phyloP scores from a whole-genome alignment of 2,888 invertebrate genomes.

The Clistopyga incitator region DNA sequence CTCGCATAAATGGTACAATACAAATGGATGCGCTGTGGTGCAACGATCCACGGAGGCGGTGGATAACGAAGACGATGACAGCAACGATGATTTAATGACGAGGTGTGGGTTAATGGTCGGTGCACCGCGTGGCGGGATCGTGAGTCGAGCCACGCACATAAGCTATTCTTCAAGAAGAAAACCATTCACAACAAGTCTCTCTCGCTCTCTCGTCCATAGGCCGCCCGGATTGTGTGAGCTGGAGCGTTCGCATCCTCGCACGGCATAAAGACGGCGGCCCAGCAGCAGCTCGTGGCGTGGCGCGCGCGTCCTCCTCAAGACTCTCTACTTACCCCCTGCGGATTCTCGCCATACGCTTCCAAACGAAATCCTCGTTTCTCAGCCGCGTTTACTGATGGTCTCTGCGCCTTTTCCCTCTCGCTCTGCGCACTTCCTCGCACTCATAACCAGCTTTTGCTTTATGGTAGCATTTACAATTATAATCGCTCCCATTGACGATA shows the following conservation, averaged over 20 bases:
- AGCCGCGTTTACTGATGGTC: slow-evolving; percentile 64
- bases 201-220: slow-evolving; percentile 30
- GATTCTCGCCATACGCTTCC: slow-evolving; percentile 72
- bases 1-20: slow-evolving; percentile 37
- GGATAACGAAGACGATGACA: slow-evolving; percentile 84
- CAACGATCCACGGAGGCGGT: slow-evolving; percentile 75
- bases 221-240: slow-evolving; percentile 41
- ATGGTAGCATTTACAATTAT: slow-evolving; percentile 82
- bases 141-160: slow-evolving; percentile 69
- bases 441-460: slow-evolving; percentile 72
- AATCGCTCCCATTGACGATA: slow-evolving; percentile 73
- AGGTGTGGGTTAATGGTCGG: slow-evolving; percentile 79
- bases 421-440: slow-evolving; percentile 13
- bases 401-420: slow-evolving; percentile 59
- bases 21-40: slow-evolving; percentile 66
- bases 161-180: slow-evolving; percentile 79
- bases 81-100: slow-evolving; percentile 83
- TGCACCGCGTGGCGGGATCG: slow-evolving; percentile 61
- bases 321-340: slow-evolving; percentile 68
- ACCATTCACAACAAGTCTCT: slow-evolving; percentile 78
- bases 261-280: slow-evolving; percentile 6
- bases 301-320: slow-evolving; percentile 62
- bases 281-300: slow-evolving; percentile 56
- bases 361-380: slow-evolving; percentile 65
- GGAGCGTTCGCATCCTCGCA: slow-evolving; percentile 8